Percentiles rank a stretch among this genome's conserved stretches.
Evolutionary conservation across 1,140 invertebrate species (phyloP).

Genomic region (Saxidomus purpurata): DNA sequence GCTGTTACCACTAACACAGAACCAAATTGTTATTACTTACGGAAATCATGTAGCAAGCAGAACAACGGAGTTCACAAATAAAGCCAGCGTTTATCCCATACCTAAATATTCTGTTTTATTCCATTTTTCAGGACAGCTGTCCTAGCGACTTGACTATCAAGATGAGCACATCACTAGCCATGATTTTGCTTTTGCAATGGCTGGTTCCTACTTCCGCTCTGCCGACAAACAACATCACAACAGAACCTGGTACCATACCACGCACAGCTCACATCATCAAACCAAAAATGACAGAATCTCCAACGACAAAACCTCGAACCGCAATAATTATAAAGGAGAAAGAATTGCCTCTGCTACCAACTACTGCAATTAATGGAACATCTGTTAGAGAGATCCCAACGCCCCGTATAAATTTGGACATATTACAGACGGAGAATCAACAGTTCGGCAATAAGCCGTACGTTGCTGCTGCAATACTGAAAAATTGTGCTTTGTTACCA

Average conservation of each 20-base stretch:
- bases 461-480: conserved; percentile 8
- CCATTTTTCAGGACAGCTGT: neutral
- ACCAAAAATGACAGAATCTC: neutral
- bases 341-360: neutral
- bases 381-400: neutral
- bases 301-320: neutral
- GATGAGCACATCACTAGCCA: neutral
- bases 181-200: neutral
- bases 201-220: neutral
- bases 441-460: neutral
- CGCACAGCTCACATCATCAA: neutral
- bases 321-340: neutral
- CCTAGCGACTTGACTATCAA: neutral
- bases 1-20: no score
- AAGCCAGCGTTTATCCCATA: no score
- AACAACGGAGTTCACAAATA: no score
- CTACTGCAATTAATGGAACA: neutral
- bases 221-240: neutral
- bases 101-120: neutral
- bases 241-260: neutral
- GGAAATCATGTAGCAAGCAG: no score
- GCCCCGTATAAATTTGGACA: no score
- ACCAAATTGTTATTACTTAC: no score
- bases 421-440: neutral
- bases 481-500: conserved; percentile 23